Conservation (phyloP, 2,888 invertebrate species). For the Alsophila aescularia region DNA sequence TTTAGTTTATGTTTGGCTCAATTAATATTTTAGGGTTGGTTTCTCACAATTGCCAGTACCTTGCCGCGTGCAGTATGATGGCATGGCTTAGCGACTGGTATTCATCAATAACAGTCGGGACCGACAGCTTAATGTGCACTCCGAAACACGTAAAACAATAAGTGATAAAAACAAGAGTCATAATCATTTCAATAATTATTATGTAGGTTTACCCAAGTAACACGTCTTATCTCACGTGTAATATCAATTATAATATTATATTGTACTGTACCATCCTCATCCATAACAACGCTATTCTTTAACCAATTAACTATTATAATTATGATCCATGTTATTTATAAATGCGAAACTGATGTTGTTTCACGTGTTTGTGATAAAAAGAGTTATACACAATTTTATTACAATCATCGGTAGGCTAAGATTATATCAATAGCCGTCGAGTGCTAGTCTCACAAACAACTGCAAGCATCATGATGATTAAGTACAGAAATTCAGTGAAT, state of each 20-base stretch:
- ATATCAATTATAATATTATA: slow-evolving; percentile 9
- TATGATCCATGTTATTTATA: neutral
- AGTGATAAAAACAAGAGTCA: neutral
- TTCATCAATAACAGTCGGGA: no score
- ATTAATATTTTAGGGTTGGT: no score
- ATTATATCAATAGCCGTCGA: neutral
- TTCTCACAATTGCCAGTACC: no score
- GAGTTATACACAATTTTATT: neutral
- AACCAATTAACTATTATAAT: slow-evolving; percentile 3
- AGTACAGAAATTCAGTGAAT: no score
- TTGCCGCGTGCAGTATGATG: no score
- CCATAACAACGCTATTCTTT: neutral
- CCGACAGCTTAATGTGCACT: no score
- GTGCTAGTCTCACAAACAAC: no score
- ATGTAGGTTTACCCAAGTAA: neutral
- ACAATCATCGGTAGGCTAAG: neutral
- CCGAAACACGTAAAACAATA: neutral
- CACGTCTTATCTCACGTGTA: slow-evolving; percentile 6
- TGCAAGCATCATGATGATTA: no score
- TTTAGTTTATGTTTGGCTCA: neutral
- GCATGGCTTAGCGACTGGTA: no score
- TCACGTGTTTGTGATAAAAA: slow-evolving; percentile 3
- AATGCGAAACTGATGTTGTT: neutral
- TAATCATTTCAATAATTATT: neutral
- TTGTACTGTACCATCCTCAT: slow-evolving; percentile 2